Base-by-base conservation (phyloP, 2,797 vertebrate genomes). In the Lacerta bilineata region DNA sequence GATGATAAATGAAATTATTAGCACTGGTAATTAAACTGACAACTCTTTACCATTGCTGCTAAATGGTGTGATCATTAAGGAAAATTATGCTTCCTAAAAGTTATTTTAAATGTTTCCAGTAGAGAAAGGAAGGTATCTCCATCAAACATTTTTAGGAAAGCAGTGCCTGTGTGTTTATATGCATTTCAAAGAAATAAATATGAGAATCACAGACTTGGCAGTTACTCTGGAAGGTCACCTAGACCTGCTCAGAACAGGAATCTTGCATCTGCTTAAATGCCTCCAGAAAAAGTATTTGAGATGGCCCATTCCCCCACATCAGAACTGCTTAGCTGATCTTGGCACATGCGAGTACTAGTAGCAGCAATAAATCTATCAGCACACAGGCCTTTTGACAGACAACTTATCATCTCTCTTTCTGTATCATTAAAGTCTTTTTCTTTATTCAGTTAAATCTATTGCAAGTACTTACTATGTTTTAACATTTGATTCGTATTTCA, bases 371-470 rank as follows among this genome's bases (percentile, higher is more conserved):
- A 89, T 92, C 85, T 64, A 1, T 0, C 0, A 88, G 83, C 64
- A 89, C 83, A 90, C 87, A 92, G 85, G 85, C 85, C 90, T 36
- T 80, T 87, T 80, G 87, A 61, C 61, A 83, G 79, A 89, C 85
- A 93, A 93, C 83, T 88, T 90, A 9, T 80, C 85, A 80, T 86
- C 87, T 87, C 64, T 90, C 36, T 81, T 91, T 87, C 72, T 88
- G 2, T 93, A 84, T 90, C 89, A 81, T n/a, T 85, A 79, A 91
- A 20, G 1, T 90, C 71, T 86, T 88, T 93, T 78, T 66, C 91
- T 87, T 94, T 91, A 84, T 91, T 91, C 88, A 93, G 91, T 95
- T 94, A 92, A 88, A 90, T 84, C 29, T 93, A 93, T 90, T 79
- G 82, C 50, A 89, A 85, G 50, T 91, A 87, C 86, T 78, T 91